Percentiles rank a stretch among this genome's conserved stretches.
Evolutionary conservation across 1,140 invertebrate genomes (phyloP).

Genomic region (Drosophila pandora): DNA sequence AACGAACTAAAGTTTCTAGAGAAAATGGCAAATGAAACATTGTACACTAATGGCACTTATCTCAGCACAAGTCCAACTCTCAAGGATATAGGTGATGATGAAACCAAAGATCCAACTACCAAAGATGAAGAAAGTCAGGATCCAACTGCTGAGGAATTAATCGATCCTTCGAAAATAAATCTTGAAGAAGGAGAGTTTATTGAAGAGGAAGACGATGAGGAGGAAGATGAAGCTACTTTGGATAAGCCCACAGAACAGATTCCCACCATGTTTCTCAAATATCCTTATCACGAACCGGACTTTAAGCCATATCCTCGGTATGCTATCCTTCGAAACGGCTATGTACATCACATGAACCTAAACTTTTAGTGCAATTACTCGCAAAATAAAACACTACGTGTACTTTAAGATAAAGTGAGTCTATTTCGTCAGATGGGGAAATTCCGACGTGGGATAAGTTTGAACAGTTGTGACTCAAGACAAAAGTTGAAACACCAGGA

Average conservation of each 20-base stretch:
- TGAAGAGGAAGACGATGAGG: slow-evolving; percentile 22
- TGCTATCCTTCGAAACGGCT: slow-evolving; percentile 40
- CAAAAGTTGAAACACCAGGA: slow-evolving; percentile 14
- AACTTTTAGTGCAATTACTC: slow-evolving; percentile 14
- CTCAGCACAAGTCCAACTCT: neutral
- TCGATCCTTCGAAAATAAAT: neutral
- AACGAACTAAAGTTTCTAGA: slow-evolving; percentile 6
- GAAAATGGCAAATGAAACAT: slow-evolving; percentile 19
- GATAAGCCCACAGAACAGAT: slow-evolving; percentile 9
- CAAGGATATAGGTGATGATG: neutral
- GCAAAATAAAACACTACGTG: slow-evolving; percentile 16
- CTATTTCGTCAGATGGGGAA: slow-evolving; percentile 9
- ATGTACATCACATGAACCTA: slow-evolving; percentile 25
- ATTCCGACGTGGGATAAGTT: slow-evolving; percentile 1
- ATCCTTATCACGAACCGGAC: slow-evolving; percentile 5
- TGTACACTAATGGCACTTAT: neutral
- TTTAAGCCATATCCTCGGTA: slow-evolving; percentile 42
- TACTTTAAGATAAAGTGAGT: neutral
- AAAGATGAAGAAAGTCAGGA: neutral
- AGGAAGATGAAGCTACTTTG: slow-evolving; percentile 8
- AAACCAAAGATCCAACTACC: neutral
- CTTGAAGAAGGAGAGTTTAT: slow-evolving; percentile 4
- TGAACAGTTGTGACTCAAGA: slow-evolving; percentile 23
- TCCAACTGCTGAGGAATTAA: slow-evolving; percentile 7
- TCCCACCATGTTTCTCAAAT: slow-evolving; percentile 39